Evolutionary conservation across 2,797 vertebrate species (phyloP).

Genomic region (Chaunax sp.): DNA sequence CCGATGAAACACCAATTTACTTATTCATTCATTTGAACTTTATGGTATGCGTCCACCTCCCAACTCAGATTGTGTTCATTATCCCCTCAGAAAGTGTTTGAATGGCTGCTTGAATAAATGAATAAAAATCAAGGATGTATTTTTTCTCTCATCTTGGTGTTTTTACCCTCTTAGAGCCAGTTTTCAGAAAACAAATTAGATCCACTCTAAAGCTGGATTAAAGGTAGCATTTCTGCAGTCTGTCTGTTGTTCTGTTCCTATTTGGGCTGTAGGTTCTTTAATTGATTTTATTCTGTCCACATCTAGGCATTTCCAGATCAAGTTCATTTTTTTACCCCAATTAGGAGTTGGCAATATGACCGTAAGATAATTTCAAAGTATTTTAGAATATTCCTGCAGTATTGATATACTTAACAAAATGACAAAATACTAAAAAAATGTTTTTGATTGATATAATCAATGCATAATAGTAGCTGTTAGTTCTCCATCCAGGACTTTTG

Average conservation of each 20-base stretch:
- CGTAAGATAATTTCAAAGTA: background rate
- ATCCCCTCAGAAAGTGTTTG: slow-evolving; percentile 48
- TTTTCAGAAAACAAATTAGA: slow-evolving; percentile 54
- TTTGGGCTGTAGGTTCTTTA: slow-evolving; percentile 5
- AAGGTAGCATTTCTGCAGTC: slow-evolving; percentile 15
- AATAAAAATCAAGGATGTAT: slow-evolving; percentile 46
- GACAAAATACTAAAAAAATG: too few species aligned
- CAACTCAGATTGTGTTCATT: slow-evolving; percentile 56
- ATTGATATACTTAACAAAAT: too few species aligned
- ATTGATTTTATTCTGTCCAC: slow-evolving; percentile 18
- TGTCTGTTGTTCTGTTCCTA: slow-evolving; percentile 6
- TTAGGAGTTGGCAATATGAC: background rate
- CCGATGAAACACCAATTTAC: slow-evolving; percentile 48
- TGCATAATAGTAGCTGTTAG: too few species aligned
- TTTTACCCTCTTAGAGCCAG: slow-evolving; percentile 32
- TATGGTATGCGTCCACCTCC: slow-evolving; percentile 36
- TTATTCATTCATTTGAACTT: slow-evolving; percentile 43
- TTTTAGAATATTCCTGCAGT: background rate
- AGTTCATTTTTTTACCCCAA: background rate
- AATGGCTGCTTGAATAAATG: slow-evolving; percentile 57
- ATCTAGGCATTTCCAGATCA: background rate
- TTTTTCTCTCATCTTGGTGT: slow-evolving; percentile 37
- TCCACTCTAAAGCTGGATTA: slow-evolving; percentile 37
- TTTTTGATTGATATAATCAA: too few species aligned
- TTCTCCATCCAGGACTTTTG: too few species aligned